Conservation (phyloP, 2,888 invertebrate species). For the Itoplectis maculator region DNA sequence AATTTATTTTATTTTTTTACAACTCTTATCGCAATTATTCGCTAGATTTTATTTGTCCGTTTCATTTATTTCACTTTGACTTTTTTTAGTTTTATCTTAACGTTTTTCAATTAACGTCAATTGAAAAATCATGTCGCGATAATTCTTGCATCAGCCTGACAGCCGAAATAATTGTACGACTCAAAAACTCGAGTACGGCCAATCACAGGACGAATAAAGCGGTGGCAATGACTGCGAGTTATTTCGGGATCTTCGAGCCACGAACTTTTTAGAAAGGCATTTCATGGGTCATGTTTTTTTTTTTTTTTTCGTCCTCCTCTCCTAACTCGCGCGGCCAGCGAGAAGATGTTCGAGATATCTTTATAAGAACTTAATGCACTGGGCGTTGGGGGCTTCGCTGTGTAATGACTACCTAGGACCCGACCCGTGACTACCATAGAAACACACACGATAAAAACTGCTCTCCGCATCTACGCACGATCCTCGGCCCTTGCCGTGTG, state of each 20-base stretch:
- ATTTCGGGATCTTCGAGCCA: too few species aligned
- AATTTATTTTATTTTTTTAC: too few species aligned
- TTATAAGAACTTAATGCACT: conserved; percentile 79
- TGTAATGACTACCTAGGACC: conserved; percentile 78
- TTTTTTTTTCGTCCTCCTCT: neutral
- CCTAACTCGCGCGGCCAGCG: conserved; percentile 64
- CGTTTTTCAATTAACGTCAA: too few species aligned
- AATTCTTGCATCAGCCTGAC: neutral
- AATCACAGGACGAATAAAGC: too few species aligned
- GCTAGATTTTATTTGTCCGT: neutral
- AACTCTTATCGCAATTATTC: too few species aligned
- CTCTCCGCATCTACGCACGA: neutral
- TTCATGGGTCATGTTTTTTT: neutral
- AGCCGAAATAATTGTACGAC: neutral
- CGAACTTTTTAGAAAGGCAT: too few species aligned
- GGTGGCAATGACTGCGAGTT: too few species aligned
- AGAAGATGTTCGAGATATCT: conserved; percentile 78
- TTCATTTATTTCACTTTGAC: neutral
- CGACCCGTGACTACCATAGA: conserved; percentile 59
- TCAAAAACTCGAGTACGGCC: neutral
- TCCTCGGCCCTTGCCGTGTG: too few species aligned
- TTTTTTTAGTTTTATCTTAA: neutral
- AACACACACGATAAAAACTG: neutral
- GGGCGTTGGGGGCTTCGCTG: conserved; percentile 72
- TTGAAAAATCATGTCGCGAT: neutral